Evolutionary conservation across 2,888 invertebrate genomes (phyloP).

Genomic region (Timema cristinae): DNA sequence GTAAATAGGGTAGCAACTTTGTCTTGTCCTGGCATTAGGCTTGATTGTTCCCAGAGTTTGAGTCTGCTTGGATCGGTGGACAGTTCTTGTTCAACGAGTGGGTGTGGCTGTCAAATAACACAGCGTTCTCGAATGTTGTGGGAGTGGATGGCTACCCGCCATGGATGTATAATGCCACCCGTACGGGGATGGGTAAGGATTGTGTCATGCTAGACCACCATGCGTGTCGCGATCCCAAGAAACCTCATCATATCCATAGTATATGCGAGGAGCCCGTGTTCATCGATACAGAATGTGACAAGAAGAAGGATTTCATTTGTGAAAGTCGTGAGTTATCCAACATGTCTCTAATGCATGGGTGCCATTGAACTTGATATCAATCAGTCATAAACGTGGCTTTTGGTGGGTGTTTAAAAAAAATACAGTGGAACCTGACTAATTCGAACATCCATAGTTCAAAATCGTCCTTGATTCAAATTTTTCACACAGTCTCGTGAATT

Average conservation of each 20-base stretch:
- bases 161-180: not conserved
- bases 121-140: not conserved
- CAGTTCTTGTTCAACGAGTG: not conserved
- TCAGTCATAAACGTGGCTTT: too few relatives aligned
- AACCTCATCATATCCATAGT: not conserved
- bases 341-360: not conserved
- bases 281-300: not conserved
- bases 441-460: too few relatives aligned
- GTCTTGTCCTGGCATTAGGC: too few relatives aligned
- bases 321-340: not conserved
- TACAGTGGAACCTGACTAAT: too few relatives aligned
- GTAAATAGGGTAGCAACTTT: too few relatives aligned
- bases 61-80: too few relatives aligned
- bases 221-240: not conserved
- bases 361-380: too few relatives aligned
- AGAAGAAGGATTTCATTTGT: conserved; percentile 7
- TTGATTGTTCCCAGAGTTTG: too few relatives aligned
- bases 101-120: conserved; percentile 7
- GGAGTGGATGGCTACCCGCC: not conserved
- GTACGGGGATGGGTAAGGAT: not conserved
- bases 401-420: too few relatives aligned
- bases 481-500: too few relatives aligned
- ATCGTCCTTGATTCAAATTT: too few relatives aligned
- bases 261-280: conserved; percentile 2
- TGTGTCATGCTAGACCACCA: not conserved